phyloP scores from a whole-genome alignment of 1,140 invertebrate genomes.

The Drosophila navojoa region DNA sequence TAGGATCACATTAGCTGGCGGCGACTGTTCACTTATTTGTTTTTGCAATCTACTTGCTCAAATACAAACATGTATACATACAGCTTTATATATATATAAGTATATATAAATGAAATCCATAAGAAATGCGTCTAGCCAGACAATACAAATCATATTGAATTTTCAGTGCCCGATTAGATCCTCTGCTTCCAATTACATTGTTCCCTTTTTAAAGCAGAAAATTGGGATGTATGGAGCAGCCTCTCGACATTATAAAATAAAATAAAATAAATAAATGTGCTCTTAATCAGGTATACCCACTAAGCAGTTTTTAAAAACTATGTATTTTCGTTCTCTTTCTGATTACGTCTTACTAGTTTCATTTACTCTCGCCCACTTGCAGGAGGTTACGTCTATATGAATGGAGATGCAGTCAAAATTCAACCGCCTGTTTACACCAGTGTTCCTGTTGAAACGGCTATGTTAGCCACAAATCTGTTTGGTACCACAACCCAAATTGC shows the following conservation, averaged over 20 bases:
- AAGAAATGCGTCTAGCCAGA: slow-evolving; percentile 25
- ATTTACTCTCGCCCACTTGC: slow-evolving; percentile 14
- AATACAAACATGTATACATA: background rate
- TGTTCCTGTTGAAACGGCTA: slow-evolving; percentile 83
- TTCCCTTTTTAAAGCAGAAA: background rate
- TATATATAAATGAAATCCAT: slow-evolving; percentile 2
- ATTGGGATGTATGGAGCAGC: background rate
- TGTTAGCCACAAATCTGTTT: slow-evolving; percentile 81
- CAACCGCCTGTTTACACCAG: slow-evolving; percentile 78
- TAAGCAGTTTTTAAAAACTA: background rate
- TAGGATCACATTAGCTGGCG: slow-evolving; percentile 53
- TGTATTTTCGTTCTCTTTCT: background rate
- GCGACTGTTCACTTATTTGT: slow-evolving; percentile 42
- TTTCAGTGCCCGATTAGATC: slow-evolving; percentile 19
- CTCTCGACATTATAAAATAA: background rate
- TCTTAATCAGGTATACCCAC: no score
- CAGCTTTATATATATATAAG: background rate
- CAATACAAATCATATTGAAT: slow-evolving; percentile 25
- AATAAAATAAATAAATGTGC: no score
- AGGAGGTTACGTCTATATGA: slow-evolving; percentile 83
- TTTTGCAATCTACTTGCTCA: slow-evolving; percentile 24
- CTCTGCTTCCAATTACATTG: slow-evolving; percentile 30
- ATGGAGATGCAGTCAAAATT: slow-evolving; percentile 82
- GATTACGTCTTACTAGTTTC: slow-evolving; percentile 7
- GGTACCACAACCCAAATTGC: slow-evolving; percentile 76